Base-by-base conservation (phyloP, 30 jellyfish, hydroid and myxozoan species). In the Sanderia malayensis region DNA sequence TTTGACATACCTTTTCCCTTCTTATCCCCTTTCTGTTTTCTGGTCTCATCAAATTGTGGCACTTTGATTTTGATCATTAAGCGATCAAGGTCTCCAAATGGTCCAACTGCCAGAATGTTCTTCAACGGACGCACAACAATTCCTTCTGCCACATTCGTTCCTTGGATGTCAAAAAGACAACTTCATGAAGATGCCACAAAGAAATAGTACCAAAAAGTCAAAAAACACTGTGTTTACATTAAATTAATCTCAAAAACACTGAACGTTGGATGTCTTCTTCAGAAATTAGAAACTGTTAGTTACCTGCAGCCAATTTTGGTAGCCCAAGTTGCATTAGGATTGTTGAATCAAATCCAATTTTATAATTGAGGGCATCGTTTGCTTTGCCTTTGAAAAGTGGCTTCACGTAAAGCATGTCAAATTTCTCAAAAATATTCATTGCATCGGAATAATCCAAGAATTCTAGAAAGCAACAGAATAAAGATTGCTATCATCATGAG, bases 101-200 rank as follows among this genome's bases (percentile, higher is more conserved):
- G 67, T 24, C 83, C 31, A 4, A 22, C 63, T 41, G 80, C 85
- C 34, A 53, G 31, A 0, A 93, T 9, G 21, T 86, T 81, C 31
- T 74, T 84, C 70, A 93, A 44, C 32, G 99, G 99, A 32, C 84
- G 74, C 0, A 86, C 83, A 18, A 93, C 99, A 0, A 93, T 70
- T 18, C 99, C 99, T 58, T 93, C 99, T 34, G 96, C 99, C 71
- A 68, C 82, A 70, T 93, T 93, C 9, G 86, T 31, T 4, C 99
- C 99, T 93, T 34, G n/a, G 17, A 2, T 6, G 23, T 22, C 22
- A 41, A 59, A n/a, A n/a, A n/a, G n/a, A n/a, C n/a, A n/a, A n/a
- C n/a, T n/a, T n/a, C n/a, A n/a, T n/a, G n/a, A n/a, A n/a, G n/a
- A n/a, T n/a, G n/a, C n/a, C n/a, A n/a, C n/a, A n/a, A n/a, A n/a